Percentiles rank a stretch among this genome's conserved stretches.
Evolutionary conservation across 2,888 invertebrate species (phyloP).

Genomic region (Nudaria mundana): DNA sequence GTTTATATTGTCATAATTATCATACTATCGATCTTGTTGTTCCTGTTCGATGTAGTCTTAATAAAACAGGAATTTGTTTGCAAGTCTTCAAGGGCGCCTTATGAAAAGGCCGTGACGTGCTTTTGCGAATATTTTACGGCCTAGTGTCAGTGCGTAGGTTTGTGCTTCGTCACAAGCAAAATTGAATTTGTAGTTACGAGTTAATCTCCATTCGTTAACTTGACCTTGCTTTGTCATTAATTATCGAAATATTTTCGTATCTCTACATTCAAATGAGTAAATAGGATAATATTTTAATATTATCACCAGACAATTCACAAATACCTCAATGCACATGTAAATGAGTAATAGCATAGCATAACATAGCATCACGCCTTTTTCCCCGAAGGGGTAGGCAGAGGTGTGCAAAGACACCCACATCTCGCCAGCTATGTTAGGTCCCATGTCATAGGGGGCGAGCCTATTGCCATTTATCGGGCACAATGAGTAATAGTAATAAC

Average conservation of each 20-base stretch:
- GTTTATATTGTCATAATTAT: conserved; percentile 3
- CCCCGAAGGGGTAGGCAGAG: too few relatives aligned
- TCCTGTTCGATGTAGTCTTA: conserved; percentile 24
- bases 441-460: too few relatives aligned
- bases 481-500: too few relatives aligned
- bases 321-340: too few relatives aligned
- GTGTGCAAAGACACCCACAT: too few relatives aligned
- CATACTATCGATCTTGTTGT: not conserved
- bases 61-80: conserved; percentile 47
- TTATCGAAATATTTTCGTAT: conserved; percentile 20
- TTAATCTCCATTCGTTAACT: conserved; percentile 40
- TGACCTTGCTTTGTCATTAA: conserved; percentile 32
- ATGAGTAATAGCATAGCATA: too few relatives aligned
- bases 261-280: too few relatives aligned
- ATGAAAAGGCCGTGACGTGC: conserved; percentile 57
- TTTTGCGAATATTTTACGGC: conserved; percentile 55
- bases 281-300: too few relatives aligned
- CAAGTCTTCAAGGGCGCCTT: conserved; percentile 38
- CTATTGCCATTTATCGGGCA: too few relatives aligned
- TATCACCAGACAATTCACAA: too few relatives aligned
- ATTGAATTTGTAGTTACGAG: conserved; percentile 49
- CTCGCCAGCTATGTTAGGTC: too few relatives aligned
- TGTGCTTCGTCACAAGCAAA: conserved; percentile 33
- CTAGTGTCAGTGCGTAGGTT: conserved; percentile 43
- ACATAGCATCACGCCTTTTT: too few relatives aligned